Percentiles rank a stretch among this genome's conserved stretches.
phyloP scores from a whole-genome alignment of 2,113 vertebrate genomes.

The Colossoma macropomum region DNA sequence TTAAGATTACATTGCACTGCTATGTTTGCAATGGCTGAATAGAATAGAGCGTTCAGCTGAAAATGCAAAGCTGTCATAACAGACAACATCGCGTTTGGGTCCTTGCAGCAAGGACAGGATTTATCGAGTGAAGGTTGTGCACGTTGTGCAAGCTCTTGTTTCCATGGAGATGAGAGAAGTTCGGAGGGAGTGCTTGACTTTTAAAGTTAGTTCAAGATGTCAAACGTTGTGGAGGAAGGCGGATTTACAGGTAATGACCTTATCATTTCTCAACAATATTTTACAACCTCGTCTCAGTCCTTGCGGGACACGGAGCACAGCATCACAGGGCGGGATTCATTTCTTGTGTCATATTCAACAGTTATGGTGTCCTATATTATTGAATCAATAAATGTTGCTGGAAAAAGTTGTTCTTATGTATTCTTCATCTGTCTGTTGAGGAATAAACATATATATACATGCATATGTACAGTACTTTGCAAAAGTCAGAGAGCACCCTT shows the following conservation, averaged over 20 bases:
- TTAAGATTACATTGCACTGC: slow-evolving; percentile 13
- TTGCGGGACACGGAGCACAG: not conserved
- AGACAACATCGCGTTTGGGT: slow-evolving; percentile 12
- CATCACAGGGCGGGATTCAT: not conserved
- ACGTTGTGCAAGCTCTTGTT: slow-evolving; percentile 43
- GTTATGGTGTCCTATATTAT: no score
- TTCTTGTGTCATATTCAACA: not conserved
- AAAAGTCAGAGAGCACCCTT: no score
- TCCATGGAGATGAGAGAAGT: slow-evolving; percentile 49
- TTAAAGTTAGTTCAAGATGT: slow-evolving; percentile 49
- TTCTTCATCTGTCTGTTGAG: no score
- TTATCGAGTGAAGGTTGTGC: slow-evolving; percentile 35
- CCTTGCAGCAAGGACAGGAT: slow-evolving; percentile 36
- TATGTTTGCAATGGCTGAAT: not conserved
- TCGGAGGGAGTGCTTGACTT: slow-evolving; percentile 25
- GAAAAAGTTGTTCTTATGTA: no score
- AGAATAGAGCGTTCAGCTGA: slow-evolving; percentile 6
- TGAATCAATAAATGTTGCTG: no score
- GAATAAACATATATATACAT: no score
- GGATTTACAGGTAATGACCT: slow-evolving; percentile 31
- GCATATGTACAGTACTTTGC: no score
- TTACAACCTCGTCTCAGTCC: not conserved
- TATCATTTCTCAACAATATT: not conserved
- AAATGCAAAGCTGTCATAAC: slow-evolving; percentile 41
- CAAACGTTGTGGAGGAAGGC: slow-evolving; percentile 26